Base-by-base conservation (phyloP, 1,140 invertebrate species). In the Telenomus remus region DNA sequence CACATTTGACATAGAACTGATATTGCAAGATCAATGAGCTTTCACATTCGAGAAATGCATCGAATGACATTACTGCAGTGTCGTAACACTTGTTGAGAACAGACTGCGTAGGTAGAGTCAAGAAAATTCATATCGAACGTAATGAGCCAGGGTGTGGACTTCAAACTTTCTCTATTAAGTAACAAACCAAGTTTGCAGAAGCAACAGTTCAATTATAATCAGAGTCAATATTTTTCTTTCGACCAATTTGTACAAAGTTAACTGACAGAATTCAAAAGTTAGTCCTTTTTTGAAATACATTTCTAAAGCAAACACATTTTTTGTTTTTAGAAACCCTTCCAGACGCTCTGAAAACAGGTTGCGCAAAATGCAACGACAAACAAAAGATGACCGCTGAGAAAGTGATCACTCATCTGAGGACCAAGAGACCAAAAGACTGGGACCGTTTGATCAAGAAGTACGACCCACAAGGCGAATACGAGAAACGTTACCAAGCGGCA, bases 401-500 rank as follows among this genome's bases (percentile, higher is more conserved):
- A 73, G 84, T 89, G 1, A 86, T 89, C 14, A 83, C 78, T 51
- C 83, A 86, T 48, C 61, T 89, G 10, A 84, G 53, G 72, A 71
- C 44, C 0, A 85, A 87, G 11, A 78, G 85, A 68, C 61, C 81
- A 1, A 79, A 49, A 15, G 88, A 89, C 49, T 89, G 87, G 88
- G 81, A 85, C 1, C 71, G 79, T 47, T 79, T 89, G 3, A 16
- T 82, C 6, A 59, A 65, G 11, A 89, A 86, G 66, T 89, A 85
- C 35, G 89, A 89, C 53, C 87, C 89, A 3, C 68, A 81, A 34
- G 84, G 86, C n/a, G 80, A 86, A 66, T 88, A 86, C 48, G 79
- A 83, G 51, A 85, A 76, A 49, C 81, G 79, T 16, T 88, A 71
- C 11, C 81, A 87, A 16, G 44, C 68, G 4, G 8, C 42, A 3